Evolutionary conservation across 2,113 vertebrate genomes (phyloP), one percentile per base, ranked within the genome.

Genomic region (Gymnocephalus cernua): DNA sequence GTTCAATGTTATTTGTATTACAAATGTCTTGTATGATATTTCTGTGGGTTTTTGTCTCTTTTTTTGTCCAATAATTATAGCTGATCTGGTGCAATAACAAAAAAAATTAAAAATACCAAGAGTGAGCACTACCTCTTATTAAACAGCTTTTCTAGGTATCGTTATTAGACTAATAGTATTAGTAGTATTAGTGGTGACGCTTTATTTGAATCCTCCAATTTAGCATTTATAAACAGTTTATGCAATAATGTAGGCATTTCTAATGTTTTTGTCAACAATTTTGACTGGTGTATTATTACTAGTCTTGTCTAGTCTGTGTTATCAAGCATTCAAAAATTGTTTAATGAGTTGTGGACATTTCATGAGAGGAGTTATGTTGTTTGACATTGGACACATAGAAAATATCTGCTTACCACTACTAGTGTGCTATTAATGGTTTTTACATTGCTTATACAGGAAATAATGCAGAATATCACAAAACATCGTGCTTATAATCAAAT

Each of bases 11-110:
- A 77, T 69, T 56, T 70, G 29, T 50, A 25, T 29, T 1, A 27
- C 53, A 72, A 82, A 85, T 80, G 56, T 68, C 53, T 51, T 75
- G 32, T 61, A 3, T 71, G 76, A 64, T 69, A 53, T 84, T 80
- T 66, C 38, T 50, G 0, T 78, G 23, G n/a, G 4, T 18, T 64
- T 74, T 57, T 79, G 6, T 54, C 32, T 61, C 38, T 41, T 41
- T 41, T 41, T 41, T 41, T 41, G 38, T 69, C 18, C 8, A 45
- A 14, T 69, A 57, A 74, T 74, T 45, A 56, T 0, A 74, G 1
- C 57, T 35, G 18, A 38, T 67, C 8, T 63, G 12, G 4, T 38
- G 6, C 5, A 61, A 19, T n/a, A 41, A 32, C 57, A 19, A 58
- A 48, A 41, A 77, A 19, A n/a, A n/a, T n/a, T n/a, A n/a, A 41